phyloP scores from a whole-genome alignment of 2,888 invertebrate species.

The Apamea anceps region DNA sequence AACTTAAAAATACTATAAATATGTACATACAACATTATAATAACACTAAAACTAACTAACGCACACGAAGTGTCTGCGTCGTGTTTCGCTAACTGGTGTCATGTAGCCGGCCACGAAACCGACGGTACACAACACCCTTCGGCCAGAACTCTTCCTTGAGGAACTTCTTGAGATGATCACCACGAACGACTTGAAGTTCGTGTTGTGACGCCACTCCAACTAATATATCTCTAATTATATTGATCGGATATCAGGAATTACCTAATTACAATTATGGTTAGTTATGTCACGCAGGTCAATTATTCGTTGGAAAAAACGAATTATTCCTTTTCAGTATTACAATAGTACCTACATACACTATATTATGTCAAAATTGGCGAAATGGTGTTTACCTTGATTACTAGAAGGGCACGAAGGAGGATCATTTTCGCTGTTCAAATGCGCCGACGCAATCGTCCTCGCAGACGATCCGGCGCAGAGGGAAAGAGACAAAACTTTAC shows the following conservation, averaged over 20 bases:
- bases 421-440: constrained; percentile 47
- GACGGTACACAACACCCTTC: too few species aligned
- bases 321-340: background rate
- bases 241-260: constrained; percentile 17
- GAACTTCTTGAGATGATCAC: too few species aligned
- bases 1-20: too few species aligned
- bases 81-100: too few species aligned
- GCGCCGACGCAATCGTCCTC: constrained; percentile 59
- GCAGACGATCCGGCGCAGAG: constrained; percentile 84
- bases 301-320: constrained; percentile 8
- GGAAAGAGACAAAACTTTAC: constrained; percentile 69
- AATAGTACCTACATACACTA: background rate
- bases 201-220: too few species aligned
- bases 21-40: too few species aligned
- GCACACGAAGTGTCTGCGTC: too few species aligned
- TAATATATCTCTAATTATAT: background rate
- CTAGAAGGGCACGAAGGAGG: constrained; percentile 17
- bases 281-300: background rate
- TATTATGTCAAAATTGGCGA: constrained; percentile 36
- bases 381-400: constrained; percentile 37
- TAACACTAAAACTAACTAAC: too few species aligned
- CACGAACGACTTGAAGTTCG: too few species aligned
- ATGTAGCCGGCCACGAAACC: too few species aligned
- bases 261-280: constrained; percentile 8
- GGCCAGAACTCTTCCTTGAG: too few species aligned